Conservation (phyloP, 2,888 invertebrate species). For the Lymantria monacha region DNA sequence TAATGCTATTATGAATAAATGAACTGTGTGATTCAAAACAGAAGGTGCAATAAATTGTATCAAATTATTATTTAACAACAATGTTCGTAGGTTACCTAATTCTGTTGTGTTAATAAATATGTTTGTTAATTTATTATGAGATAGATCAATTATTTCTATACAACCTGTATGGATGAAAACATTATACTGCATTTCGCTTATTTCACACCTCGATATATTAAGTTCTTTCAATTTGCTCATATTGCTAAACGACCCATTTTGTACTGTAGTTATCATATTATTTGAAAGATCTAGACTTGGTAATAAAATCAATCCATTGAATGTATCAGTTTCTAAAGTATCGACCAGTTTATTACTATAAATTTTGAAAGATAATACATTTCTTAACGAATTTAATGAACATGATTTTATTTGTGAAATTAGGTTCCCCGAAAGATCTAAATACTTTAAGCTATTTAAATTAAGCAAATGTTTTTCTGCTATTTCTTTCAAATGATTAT, state of each 20-base stretch:
- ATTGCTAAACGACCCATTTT: slow-evolving; percentile 55
- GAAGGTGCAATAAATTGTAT: slow-evolving; percentile 37
- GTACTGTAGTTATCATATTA: slow-evolving; percentile 39
- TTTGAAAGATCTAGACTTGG: slow-evolving; percentile 55
- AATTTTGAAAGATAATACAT: slow-evolving; percentile 49
- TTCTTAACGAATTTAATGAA: slow-evolving; percentile 45
- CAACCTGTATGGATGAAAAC: slow-evolving; percentile 45
- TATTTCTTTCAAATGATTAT: slow-evolving; percentile 49
- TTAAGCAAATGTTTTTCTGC: slow-evolving; percentile 39
- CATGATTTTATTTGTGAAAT: slow-evolving; percentile 45
- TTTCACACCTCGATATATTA: slow-evolving; percentile 51
- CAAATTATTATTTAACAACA: slow-evolving; percentile 53
- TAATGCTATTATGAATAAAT: slow-evolving; percentile 39
- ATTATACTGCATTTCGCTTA: slow-evolving; percentile 51
- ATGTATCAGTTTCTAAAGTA: slow-evolving; percentile 43
- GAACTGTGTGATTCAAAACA: slow-evolving; percentile 34
- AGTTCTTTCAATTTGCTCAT: slow-evolving; percentile 50
- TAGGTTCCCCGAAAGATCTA: slow-evolving; percentile 61
- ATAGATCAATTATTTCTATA: slow-evolving; percentile 55
- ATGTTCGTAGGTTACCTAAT: slow-evolving; percentile 34
- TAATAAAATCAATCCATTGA: slow-evolving; percentile 50
- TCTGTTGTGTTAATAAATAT: slow-evolving; percentile 53
- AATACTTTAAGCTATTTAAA: slow-evolving; percentile 42
- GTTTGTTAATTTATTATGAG: slow-evolving; percentile 45
- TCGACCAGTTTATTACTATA: slow-evolving; percentile 52